Evolutionary conservation across 2,888 invertebrate genomes (phyloP).

Genomic region (Serrognathus titanus): DNA sequence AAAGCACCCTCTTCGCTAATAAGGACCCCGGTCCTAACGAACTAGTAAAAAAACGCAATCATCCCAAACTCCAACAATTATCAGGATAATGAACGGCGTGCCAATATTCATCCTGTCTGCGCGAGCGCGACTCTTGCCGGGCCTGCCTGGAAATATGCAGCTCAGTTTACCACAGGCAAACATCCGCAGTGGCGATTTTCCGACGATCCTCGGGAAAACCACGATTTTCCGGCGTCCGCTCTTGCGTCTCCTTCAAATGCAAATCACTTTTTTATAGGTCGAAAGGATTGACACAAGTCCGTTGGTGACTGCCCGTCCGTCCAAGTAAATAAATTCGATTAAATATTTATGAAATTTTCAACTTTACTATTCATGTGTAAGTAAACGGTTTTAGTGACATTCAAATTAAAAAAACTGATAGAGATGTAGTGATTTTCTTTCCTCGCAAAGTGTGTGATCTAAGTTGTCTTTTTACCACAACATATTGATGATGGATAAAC

Average conservation of each 20-base stretch:
- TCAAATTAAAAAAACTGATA: too few relatives aligned
- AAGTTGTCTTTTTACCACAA: too few relatives aligned
- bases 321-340: too few relatives aligned
- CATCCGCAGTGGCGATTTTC: constrained; percentile 24
- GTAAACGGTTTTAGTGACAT: too few relatives aligned
- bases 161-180: constrained; percentile 38
- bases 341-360: too few relatives aligned
- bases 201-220: constrained; percentile 19
- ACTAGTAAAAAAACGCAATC: constrained; percentile 31
- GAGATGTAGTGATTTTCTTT: too few relatives aligned
- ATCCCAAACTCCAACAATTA: constrained; percentile 35
- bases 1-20: constrained; percentile 18
- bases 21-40: constrained; percentile 13
- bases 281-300: too few relatives aligned
- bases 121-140: constrained; percentile 37
- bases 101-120: constrained; percentile 29
- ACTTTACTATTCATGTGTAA: too few relatives aligned
- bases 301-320: too few relatives aligned
- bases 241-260: not conserved
- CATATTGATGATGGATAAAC: too few relatives aligned
- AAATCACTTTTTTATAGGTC: constrained; percentile 5
- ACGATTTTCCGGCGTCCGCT: constrained; percentile 14
- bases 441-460: too few relatives aligned
- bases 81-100: constrained; percentile 34
- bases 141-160: constrained; percentile 38